Evolutionary conservation across 2,113 vertebrate genomes (phyloP).

Genomic region (Equus przewalskii): DNA sequence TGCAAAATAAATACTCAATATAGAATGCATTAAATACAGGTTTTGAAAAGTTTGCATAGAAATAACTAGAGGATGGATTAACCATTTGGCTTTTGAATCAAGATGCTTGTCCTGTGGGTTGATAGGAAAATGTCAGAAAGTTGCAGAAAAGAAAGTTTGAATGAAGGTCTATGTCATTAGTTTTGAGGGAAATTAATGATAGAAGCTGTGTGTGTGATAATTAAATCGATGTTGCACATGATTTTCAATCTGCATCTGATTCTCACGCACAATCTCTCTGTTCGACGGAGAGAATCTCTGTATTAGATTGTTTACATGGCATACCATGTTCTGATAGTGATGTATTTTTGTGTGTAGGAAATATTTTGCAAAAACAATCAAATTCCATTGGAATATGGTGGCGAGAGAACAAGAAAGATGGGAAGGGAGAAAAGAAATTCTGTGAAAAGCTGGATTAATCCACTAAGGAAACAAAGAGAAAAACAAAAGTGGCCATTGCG

Average conservation of each 20-base stretch:
- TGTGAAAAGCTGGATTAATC: too few relatives aligned
- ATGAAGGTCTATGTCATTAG: rapidly evolving
- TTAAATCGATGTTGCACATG: rapidly evolving
- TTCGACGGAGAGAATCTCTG: neutral
- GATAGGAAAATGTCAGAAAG: neutral
- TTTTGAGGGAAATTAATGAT: neutral
- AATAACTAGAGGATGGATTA: neutral
- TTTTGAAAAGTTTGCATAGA: neutral
- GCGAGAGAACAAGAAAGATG: neutral
- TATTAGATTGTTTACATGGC: rapidly evolving
- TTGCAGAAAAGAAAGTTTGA: neutral
- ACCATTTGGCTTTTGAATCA: neutral
- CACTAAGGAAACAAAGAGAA: neutral
- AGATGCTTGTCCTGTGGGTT: neutral
- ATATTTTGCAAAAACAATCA: neutral
- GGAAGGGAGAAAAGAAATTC: neutral
- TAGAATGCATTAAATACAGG: rapidly evolving
- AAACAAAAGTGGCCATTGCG: neutral
- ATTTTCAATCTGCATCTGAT: too few relatives aligned
- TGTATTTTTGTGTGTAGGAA: neutral
- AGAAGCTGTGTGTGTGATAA: neutral
- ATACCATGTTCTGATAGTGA: rapidly evolving
- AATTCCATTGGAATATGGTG: neutral
- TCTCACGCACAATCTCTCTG: rapidly evolving
- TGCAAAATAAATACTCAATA: neutral